phyloP scores from a whole-genome alignment of 2,888 invertebrate genomes.

The Eulithis prunata region DNA sequence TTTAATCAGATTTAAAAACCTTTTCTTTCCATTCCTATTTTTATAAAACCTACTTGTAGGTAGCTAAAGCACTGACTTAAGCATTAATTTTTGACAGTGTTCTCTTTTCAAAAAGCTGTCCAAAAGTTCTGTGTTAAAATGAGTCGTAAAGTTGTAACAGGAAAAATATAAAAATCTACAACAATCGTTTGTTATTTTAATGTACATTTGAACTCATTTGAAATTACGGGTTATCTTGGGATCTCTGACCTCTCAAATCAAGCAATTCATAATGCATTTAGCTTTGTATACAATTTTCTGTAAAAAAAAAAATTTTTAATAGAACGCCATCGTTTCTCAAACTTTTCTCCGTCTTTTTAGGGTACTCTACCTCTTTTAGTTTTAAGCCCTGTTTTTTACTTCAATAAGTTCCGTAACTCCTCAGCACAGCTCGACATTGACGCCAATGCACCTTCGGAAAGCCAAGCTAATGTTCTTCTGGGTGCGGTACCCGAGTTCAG shows the following conservation, averaged over 20 bases:
- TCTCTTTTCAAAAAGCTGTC: too few species aligned
- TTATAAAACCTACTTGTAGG: not conserved
- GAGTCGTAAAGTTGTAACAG: not conserved
- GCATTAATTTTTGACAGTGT: too few species aligned
- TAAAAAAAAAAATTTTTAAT: not conserved
- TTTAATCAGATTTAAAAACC: slow-evolving; percentile 66
- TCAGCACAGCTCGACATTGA: slow-evolving; percentile 97
- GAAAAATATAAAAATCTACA: not conserved
- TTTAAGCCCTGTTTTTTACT: slow-evolving; percentile 14
- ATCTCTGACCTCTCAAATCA: too few species aligned
- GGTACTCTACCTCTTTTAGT: not conserved
- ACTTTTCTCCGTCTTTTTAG: not conserved
- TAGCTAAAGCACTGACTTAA: not conserved
- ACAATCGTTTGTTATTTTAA: slow-evolving; percentile 16
- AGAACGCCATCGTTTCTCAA: not conserved
- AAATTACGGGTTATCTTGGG: not conserved
- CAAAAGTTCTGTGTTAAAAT: too few species aligned
- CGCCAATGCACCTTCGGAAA: slow-evolving; percentile 99
- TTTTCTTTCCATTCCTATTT: slow-evolving; percentile 44
- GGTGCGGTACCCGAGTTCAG: slow-evolving; percentile 99
- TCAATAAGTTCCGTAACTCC: slow-evolving; percentile 89
- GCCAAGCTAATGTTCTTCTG: slow-evolving; percentile 99
- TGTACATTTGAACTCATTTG: not conserved
- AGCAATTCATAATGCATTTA: too few species aligned
- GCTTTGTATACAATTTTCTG: not conserved